Evolutionary conservation across 2,113 vertebrate genomes (phyloP).

Genomic region (Scytalopus superciliaris): DNA sequence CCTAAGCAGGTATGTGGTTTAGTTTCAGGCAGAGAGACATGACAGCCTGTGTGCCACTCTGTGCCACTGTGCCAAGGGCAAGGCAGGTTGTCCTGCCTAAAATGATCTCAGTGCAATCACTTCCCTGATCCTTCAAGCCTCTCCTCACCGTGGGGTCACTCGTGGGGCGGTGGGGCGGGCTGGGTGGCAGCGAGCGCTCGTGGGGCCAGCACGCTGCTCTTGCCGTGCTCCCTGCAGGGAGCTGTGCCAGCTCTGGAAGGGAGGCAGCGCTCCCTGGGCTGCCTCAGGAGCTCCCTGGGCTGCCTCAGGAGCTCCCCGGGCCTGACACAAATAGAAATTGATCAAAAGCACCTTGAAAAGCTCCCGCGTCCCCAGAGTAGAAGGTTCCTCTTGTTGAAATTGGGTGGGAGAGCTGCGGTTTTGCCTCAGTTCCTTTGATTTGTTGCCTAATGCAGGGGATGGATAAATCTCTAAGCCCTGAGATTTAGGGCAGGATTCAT

Average conservation of each 20-base stretch:
- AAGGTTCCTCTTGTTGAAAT: constrained; percentile 53
- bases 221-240: too few relatives aligned
- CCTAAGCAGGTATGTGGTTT: not conserved
- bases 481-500: constrained; percentile 72
- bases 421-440: constrained; percentile 73
- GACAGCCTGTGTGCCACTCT: not conserved
- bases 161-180: accelerated
- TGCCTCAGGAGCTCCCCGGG: not conserved
- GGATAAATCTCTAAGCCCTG: constrained; percentile 76
- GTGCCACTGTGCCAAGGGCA: not conserved
- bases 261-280: not conserved
- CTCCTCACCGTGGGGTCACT: not conserved
- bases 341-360: constrained; percentile 56
- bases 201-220: not conserved
- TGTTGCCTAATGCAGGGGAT: constrained; percentile 72
- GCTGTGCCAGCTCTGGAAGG: not conserved
- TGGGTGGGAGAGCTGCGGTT: constrained; percentile 72
- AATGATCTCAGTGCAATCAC: accelerated
- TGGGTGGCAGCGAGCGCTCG: accelerated
- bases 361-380: not conserved
- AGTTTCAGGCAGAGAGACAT: not conserved
- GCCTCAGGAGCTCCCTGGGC: not conserved
- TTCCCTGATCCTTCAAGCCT: not conserved
- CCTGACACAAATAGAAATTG: constrained; percentile 41
- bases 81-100: not conserved